Evolutionary conservation across 2,797 vertebrate species (phyloP), one percentile per base, ranked within the genome.

Genomic region (Serranus cabrilla): DNA sequence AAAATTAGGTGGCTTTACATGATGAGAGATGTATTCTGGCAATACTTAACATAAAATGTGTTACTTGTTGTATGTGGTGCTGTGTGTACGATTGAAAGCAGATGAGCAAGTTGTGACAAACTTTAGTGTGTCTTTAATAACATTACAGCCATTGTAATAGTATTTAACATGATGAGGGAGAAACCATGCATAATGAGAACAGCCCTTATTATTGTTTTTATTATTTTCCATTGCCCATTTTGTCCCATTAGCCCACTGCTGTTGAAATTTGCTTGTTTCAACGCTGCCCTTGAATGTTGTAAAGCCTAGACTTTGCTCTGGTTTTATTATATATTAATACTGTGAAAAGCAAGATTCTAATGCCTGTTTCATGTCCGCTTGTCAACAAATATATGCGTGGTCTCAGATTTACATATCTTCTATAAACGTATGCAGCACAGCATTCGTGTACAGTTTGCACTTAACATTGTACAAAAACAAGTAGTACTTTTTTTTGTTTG

Each of bases 21-120:
- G 31, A 46, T 8, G 25, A 51, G 37, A 74, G 31, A 39, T 43
- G 52, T 55, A 7, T 63, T 54, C 11, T 16, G 18, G 20, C 25
- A 27, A 0, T 59, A 51, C 17, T 23, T 58, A 7, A 40, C 47
- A 16, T 77, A 42, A 46, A 78, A 62, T 39, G 21, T 52, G 14
- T 34, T 34, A 34, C 34, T 34, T 9, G 34, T 34, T 4, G 34
- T 34, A 9, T 34, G 8, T 34, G 34, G 6, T 34, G 34, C 34
- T 16, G 63, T 3, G 14, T 43, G 17, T 27, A 52, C 50, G 72
- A 71, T 34, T 49, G 20, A 55, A 68, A 50, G 66, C 50, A 59
- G 23, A 60, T 55, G 12, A 47, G 27, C 49, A 13, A 42, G 37
- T 27, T 27, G 37, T 52, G 62, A 52, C 37, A 42, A 18, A 25